These are phyloP conservation scores for Ahaetulla prasina DNA, from an alignment of 2,113 vertebrate genomes.

Conservation along the genomic window DNA sequence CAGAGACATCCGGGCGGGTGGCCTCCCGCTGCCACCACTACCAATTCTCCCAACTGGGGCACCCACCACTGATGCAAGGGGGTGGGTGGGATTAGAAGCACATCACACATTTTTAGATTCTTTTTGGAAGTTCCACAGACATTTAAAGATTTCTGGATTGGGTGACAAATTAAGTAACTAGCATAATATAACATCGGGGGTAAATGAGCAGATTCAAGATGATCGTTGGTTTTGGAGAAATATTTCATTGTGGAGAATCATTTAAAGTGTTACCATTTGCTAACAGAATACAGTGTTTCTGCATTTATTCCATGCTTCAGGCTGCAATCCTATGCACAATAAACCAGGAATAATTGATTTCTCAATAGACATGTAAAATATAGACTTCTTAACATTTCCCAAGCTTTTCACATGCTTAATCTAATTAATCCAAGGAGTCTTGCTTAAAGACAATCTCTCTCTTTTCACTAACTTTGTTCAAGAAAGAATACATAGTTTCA, in stretches of 20 bases:
- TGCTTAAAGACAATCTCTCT: background rate
- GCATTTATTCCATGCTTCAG: background rate
- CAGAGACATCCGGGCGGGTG: too few species aligned
- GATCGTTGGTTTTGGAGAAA: background rate
- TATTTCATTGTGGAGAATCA: background rate
- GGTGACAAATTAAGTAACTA: background rate
- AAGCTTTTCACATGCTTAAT: background rate
- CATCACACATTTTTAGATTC: background rate
- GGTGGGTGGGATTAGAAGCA: background rate
- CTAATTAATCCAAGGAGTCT: background rate
- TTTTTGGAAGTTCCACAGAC: background rate
- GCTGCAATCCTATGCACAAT: background rate
- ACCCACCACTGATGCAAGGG: too few species aligned
- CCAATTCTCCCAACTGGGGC: fast-evolving
- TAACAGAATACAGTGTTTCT: background rate
- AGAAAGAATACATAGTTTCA: background rate
- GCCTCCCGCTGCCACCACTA: too few species aligned
- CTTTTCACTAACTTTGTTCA: background rate
- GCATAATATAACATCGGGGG: background rate
- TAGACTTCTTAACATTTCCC: background rate
- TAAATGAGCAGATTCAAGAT: background rate
- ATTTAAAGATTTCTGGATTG: background rate
- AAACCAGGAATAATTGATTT: background rate
- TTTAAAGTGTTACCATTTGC: background rate
- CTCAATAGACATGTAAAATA: background rate